These are phyloP conservation scores for Copidosoma floridanum DNA, from an alignment of 1,140 invertebrate species.

Conservation along the genomic window DNA sequence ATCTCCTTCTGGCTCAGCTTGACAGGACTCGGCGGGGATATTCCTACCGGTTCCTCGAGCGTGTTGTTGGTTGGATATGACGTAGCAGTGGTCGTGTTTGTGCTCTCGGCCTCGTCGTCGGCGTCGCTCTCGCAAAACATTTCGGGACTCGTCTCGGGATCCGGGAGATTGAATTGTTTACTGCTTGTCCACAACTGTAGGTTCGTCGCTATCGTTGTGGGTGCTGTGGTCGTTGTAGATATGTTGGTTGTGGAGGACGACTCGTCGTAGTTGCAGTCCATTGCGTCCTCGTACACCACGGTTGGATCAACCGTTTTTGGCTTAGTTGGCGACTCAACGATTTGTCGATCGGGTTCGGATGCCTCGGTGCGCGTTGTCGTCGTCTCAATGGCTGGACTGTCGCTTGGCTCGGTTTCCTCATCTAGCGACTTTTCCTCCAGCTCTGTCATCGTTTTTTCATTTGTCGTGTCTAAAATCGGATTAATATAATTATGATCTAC, in stretches of 20 bases:
- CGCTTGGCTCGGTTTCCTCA: background rate
- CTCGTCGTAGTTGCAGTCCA: slow-evolving; percentile 42
- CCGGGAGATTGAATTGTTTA: slow-evolving; percentile 23
- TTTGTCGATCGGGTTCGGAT: slow-evolving; percentile 9
- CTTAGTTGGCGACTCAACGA: too few species aligned
- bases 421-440: background rate
- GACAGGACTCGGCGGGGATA: slow-evolving; percentile 24
- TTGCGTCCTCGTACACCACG: slow-evolving; percentile 40
- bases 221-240: too few species aligned
- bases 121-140: slow-evolving; percentile 49
- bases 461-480: slow-evolving; percentile 4
- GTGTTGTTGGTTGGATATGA: slow-evolving; percentile 5
- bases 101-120: slow-evolving; percentile 36
- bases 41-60: background rate
- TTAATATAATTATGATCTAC: too few species aligned
- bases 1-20: slow-evolving; percentile 41
- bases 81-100: slow-evolving; percentile 11
- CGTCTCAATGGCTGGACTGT: background rate
- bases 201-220: background rate
- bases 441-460: slow-evolving; percentile 8
- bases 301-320: too few species aligned
- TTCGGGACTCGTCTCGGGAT: slow-evolving; percentile 42
- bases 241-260: slow-evolving; percentile 1
- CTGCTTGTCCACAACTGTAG: background rate
- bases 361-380: background rate